Conservation (phyloP, 2,797 vertebrate species). For the Alosa sapidissima region DNA sequence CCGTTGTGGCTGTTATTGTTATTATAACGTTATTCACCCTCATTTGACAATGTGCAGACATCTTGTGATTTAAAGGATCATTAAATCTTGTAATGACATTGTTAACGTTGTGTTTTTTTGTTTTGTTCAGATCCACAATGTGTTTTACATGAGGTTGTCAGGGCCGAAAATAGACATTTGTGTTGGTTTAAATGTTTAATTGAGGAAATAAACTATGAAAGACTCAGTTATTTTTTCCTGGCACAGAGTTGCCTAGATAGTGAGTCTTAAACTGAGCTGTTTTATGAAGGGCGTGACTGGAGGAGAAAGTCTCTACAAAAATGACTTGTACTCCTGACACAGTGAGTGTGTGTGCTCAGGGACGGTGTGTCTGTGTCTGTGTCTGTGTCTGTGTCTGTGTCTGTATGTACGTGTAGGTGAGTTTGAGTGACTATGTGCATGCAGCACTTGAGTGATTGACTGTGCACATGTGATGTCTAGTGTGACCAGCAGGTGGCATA, state of each 20-base stretch:
- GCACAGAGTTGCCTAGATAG: background rate
- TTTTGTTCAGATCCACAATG: background rate
- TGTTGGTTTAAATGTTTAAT: background rate
- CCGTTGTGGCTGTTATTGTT: conserved; percentile 6
- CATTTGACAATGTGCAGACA: conserved; percentile 18
- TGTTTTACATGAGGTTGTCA: background rate
- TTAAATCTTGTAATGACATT: conserved; percentile 11
- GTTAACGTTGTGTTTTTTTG: background rate
- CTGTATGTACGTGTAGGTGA: background rate
- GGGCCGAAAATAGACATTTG: background rate
- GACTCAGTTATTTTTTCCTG: background rate
- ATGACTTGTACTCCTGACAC: background rate
- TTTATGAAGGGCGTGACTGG: background rate
- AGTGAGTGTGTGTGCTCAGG: background rate
- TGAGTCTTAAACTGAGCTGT: background rate
- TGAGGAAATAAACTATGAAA: background rate
- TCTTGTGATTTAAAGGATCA: conserved; percentile 10
- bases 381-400: background rate
- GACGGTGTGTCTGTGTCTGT: background rate
- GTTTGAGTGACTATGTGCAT: background rate
- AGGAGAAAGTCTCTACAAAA: background rate
- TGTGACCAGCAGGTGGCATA: background rate
- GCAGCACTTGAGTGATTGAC: background rate
- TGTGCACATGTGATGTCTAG: background rate
- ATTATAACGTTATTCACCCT: conserved; percentile 1